phyloP scores from a whole-genome alignment of 2,888 invertebrate genomes.

The Palloptera scutellata region DNA sequence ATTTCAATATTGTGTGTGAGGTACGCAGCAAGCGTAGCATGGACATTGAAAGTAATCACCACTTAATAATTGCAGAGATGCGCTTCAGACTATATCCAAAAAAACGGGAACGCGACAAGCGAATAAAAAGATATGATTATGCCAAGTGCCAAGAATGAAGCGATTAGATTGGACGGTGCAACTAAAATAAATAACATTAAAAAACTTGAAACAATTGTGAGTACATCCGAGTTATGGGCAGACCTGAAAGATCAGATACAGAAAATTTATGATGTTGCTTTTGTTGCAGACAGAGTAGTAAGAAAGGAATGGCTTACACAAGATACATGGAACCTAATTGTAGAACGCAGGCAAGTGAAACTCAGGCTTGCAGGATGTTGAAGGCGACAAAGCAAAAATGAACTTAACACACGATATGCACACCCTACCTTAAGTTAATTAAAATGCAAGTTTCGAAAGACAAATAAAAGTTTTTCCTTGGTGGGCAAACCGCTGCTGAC shows the following conservation, averaged over 20 bases:
- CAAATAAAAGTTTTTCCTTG: constrained; percentile 1
- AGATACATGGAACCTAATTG: neutral
- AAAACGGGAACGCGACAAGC: neutral
- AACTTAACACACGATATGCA: neutral
- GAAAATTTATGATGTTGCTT: too few relatives aligned
- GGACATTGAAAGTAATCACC: constrained; percentile 2
- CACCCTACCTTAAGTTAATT: neutral
- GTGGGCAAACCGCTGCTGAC: constrained; percentile 1
- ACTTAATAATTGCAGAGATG: constrained; percentile 3
- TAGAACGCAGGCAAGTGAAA: neutral
- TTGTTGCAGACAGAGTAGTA: too few relatives aligned
- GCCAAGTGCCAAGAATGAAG: too few relatives aligned
- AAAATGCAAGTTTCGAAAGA: constrained; percentile 10
- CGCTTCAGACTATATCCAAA: neutral
- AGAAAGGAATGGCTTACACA: neutral
- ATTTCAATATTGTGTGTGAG: constrained; percentile 2
- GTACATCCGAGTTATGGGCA: too few relatives aligned
- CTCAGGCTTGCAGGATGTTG: neutral
- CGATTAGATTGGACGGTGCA: too few relatives aligned
- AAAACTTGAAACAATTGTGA: too few relatives aligned
- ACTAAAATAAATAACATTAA: too few relatives aligned
- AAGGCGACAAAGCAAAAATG: neutral
- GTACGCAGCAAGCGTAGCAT: constrained; percentile 15
- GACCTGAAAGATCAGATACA: too few relatives aligned
- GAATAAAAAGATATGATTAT: neutral